These are phyloP conservation scores for Limosa lapponica DNA, from an alignment of 2,797 vertebrate genomes.

Conservation along the genomic window DNA sequence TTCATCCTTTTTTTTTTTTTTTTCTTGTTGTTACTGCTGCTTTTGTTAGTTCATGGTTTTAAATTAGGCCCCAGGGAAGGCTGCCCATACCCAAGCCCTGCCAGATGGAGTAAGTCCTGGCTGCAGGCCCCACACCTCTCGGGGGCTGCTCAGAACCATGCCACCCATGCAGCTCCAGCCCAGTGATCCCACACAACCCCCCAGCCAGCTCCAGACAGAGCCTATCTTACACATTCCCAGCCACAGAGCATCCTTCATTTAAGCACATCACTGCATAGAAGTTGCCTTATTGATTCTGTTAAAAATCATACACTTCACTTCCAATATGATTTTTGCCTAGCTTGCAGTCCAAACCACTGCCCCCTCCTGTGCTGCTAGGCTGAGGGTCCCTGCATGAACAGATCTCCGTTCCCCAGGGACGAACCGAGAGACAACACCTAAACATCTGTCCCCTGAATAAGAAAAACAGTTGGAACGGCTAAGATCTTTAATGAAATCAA, in stretches of 20 bases:
- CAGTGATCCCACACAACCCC: too few relatives aligned
- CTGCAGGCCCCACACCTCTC: fast-evolving
- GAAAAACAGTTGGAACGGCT: background rate
- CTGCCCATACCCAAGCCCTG: background rate
- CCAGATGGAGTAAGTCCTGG: background rate
- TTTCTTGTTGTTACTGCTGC: background rate
- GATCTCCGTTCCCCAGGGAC: background rate
- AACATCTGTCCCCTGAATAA: background rate
- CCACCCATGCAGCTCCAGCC: background rate
- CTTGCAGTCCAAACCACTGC: background rate
- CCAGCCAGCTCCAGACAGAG: background rate
- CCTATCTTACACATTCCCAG: background rate
- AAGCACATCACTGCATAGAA: background rate
- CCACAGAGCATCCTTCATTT: background rate
- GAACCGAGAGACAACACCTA: background rate
- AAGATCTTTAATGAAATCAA: background rate
- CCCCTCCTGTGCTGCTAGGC: background rate
- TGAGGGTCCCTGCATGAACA: background rate
- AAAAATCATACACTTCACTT: background rate
- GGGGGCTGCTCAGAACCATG: background rate
- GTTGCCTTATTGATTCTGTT: background rate
- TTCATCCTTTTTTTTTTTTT: background rate
- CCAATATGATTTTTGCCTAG: background rate
- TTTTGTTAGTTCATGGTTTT: background rate
- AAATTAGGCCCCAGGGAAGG: background rate